Conservation (phyloP, 2,113 vertebrate genomes). For the Polypterus bichir region DNA sequence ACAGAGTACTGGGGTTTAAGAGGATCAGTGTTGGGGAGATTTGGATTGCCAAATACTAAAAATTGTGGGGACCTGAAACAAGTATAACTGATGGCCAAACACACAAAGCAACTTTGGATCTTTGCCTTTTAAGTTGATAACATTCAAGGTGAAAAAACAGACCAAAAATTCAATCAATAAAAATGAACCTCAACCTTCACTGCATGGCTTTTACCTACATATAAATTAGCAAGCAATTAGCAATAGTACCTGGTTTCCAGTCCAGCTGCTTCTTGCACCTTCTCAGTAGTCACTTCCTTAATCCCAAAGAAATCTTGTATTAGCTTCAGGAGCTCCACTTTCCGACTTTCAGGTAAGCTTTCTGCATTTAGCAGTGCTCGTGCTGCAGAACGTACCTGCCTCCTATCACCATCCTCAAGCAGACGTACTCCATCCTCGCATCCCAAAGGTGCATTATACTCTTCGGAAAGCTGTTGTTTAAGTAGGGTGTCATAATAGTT, state of each 20-base stretch:
- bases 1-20: too few relatives aligned
- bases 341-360: constrained; percentile 58
- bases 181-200: too few relatives aligned
- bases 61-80: too few relatives aligned
- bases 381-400: constrained; percentile 78
- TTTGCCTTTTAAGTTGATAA: too few relatives aligned
- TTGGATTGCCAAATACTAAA: too few relatives aligned
- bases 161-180: too few relatives aligned
- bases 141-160: too few relatives aligned
- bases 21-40: too few relatives aligned
- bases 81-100: too few relatives aligned
- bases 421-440: constrained; percentile 76
- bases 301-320: constrained; percentile 54
- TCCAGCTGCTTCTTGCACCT: constrained; percentile 62
- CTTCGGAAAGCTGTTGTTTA: constrained; percentile 77
- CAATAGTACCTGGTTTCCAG: constrained; percentile 73
- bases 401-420: constrained; percentile 70
- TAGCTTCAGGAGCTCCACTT: constrained; percentile 57
- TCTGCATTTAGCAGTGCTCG: constrained; percentile 73
- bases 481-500: constrained; percentile 79
- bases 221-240: neutral
- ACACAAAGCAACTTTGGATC: too few relatives aligned
- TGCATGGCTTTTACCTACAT: too few relatives aligned
- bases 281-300: constrained; percentile 43
- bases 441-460: constrained; percentile 73